phyloP scores from a whole-genome alignment of 2,113 vertebrate species.

The Tautogolabrus adspersus region DNA sequence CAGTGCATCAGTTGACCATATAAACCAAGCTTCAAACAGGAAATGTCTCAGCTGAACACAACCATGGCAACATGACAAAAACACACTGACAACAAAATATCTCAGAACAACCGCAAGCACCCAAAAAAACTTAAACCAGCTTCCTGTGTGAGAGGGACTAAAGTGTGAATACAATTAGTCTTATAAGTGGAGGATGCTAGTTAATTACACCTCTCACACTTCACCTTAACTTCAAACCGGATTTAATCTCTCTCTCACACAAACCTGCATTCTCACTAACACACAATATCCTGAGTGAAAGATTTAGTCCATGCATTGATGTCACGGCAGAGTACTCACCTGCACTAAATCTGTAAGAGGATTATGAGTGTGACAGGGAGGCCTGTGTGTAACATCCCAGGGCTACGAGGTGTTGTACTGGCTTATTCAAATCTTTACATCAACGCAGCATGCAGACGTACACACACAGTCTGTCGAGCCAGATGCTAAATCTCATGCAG shows the following conservation, averaged over 20 bases:
- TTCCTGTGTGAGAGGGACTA: constrained; percentile 10
- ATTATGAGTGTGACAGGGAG: constrained; percentile 50
- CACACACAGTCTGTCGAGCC: constrained; percentile 9
- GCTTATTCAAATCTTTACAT: constrained; percentile 19
- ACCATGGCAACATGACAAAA: background rate
- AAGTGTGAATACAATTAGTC: constrained; percentile 15
- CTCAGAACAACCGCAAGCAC: background rate
- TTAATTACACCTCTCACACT: constrained; percentile 48
- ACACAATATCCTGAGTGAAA: constrained; percentile 28
- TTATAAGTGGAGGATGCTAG: constrained; percentile 4
- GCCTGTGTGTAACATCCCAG: constrained; percentile 17
- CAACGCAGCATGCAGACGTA: background rate
- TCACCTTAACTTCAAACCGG: constrained; percentile 46
- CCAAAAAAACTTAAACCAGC: background rate
- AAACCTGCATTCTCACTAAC: constrained; percentile 12
- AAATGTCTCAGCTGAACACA: background rate
- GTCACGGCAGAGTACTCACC: constrained; percentile 65
- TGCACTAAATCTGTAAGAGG: constrained; percentile 67
- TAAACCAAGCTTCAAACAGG: background rate
- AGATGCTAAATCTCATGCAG: constrained; percentile 3
- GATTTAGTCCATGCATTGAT: constrained; percentile 60
- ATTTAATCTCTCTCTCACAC: constrained; percentile 41
- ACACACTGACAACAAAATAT: background rate
- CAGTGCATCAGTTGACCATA: background rate
- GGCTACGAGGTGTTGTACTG: background rate